These are phyloP conservation scores for Tinea trinotella DNA, from an alignment of 2,888 invertebrate genomes.

Conservation along the genomic window DNA sequence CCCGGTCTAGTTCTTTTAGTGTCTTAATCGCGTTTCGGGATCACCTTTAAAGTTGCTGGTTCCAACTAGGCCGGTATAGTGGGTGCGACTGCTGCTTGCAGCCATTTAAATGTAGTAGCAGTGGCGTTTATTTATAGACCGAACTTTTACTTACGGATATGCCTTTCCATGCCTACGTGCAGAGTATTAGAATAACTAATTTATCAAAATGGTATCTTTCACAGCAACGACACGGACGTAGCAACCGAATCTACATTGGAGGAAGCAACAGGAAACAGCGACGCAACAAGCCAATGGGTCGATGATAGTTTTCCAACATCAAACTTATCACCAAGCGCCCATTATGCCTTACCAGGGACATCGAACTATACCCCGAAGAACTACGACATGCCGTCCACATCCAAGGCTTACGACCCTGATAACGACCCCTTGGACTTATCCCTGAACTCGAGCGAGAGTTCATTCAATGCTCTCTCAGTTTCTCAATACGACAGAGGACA, in stretches of 20 bases:
- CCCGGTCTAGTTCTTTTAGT: too few relatives aligned
- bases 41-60: too few relatives aligned
- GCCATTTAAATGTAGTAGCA: too few relatives aligned
- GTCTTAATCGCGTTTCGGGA: too few relatives aligned
- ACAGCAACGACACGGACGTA: conserved; percentile 36
- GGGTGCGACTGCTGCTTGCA: too few relatives aligned
- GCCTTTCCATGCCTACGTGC: too few relatives aligned
- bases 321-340: conserved; percentile 36
- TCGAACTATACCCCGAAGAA: conserved; percentile 24
- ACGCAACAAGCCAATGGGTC: conserved; percentile 67
- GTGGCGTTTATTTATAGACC: too few relatives aligned
- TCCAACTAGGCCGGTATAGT: too few relatives aligned
- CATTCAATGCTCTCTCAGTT: conserved; percentile 53
- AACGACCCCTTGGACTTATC: conserved; percentile 28
- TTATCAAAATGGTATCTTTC: too few relatives aligned
- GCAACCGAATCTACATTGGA: conserved; percentile 45
- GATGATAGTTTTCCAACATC: conserved; percentile 66
- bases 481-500: conserved; percentile 47
- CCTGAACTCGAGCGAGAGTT: conserved; percentile 57
- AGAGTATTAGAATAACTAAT: too few relatives aligned
- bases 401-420: conserved; percentile 53
- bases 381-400: conserved; percentile 50
- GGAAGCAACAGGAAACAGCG: conserved; percentile 33
- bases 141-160: too few relatives aligned
- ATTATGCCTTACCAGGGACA: conserved; percentile 28